These are phyloP conservation scores for Camponotus floridanus DNA, from an alignment of 1,140 invertebrate genomes.

Conservation along the genomic window DNA sequence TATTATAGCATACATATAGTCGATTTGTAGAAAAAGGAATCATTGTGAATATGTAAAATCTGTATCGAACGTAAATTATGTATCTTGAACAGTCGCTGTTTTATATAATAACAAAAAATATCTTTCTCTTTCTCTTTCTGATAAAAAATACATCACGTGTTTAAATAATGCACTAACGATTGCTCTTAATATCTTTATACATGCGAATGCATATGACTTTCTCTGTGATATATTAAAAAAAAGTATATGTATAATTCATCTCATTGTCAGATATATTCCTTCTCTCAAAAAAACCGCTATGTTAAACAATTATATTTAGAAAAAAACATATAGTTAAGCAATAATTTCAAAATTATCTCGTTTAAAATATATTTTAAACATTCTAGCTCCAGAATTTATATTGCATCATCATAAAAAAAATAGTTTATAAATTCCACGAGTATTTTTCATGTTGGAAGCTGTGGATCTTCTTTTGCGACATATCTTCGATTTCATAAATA, in stretches of 20 bases:
- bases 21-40: constrained; percentile 65
- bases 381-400: not conserved
- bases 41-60: constrained; percentile 37
- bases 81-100: not conserved
- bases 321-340: constrained; percentile 16
- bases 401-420: constrained; percentile 6
- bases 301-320: not conserved
- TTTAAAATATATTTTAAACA: not conserved
- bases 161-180: constrained; percentile 21
- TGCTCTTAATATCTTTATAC: constrained; percentile 13
- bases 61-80: constrained; percentile 36
- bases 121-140: not conserved
- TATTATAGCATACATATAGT: constrained; percentile 19
- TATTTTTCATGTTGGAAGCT: constrained; percentile 23
- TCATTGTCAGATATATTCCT: not conserved
- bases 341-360: not conserved
- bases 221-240: constrained; percentile 69
- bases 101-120: constrained; percentile 12
- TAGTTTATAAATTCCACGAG: constrained; percentile 2
- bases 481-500: constrained; percentile 7
- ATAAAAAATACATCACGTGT: not conserved
- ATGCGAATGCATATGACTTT: constrained; percentile 60
- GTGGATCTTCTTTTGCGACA: not conserved
- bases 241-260: constrained; percentile 16
- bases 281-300: not conserved